These are phyloP conservation scores for Nasonia vitripennis DNA, from an alignment of 1,140 invertebrate species.

Conservation along the genomic window DNA sequence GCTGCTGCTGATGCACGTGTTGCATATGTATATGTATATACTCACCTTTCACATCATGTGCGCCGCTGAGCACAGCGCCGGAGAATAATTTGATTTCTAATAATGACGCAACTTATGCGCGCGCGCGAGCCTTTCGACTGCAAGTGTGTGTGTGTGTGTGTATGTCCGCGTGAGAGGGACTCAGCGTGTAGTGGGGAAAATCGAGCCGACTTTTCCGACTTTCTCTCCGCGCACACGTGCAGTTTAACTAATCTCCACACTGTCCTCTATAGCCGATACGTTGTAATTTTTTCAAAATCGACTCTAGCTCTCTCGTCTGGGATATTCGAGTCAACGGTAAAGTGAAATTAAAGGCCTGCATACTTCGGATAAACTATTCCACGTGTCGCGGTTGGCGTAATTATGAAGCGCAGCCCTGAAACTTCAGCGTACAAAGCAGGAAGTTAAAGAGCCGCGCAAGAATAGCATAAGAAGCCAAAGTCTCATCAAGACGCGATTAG, in stretches of 20 bases:
- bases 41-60: constrained; percentile 23
- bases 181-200: neutral
- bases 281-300: no score
- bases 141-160: neutral
- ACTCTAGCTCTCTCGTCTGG: no score
- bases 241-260: neutral
- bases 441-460: neutral
- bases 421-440: neutral
- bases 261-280: no score
- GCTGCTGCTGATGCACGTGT: neutral
- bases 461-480: neutral
- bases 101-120: constrained; percentile 33
- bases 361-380: neutral
- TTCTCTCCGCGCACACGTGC: constrained; percentile 13
- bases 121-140: constrained; percentile 33
- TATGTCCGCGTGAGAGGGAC: neutral
- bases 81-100: constrained; percentile 45
- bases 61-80: neutral
- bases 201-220: constrained; percentile 42
- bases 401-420: neutral
- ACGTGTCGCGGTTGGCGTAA: neutral
- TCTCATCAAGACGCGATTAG: neutral
- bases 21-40: neutral
- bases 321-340: neutral
- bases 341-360: neutral